Percentiles rank a stretch among this genome's conserved stretches.
Conservation (phyloP, 2,797 vertebrate genomes). For the Sebastolobus altivelis region DNA sequence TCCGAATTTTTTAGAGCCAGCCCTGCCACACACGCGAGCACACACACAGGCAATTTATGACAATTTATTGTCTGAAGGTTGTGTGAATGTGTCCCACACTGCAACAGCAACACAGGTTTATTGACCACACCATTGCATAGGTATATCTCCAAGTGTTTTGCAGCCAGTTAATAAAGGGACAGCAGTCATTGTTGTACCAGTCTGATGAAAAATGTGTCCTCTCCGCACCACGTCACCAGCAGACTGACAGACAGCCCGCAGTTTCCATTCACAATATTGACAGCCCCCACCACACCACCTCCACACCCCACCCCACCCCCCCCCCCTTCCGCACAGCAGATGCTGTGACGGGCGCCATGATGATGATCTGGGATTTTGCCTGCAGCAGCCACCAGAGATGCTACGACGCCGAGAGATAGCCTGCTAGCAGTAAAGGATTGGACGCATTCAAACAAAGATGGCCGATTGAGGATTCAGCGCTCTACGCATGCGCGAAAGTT, state of each 20-base stretch:
- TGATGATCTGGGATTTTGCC: constrained; percentile 85
- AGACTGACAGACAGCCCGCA: constrained; percentile 70
- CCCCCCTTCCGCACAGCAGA: constrained; percentile 82
- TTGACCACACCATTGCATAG: not conserved
- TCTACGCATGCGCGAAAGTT: constrained; percentile 49
- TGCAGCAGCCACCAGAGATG: constrained; percentile 76
- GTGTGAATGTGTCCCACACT: not conserved
- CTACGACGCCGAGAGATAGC: constrained; percentile 11
- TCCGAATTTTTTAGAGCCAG: no score
- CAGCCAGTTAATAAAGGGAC: constrained; percentile 60
- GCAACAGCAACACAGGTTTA: not conserved
- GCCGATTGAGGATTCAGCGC: not conserved
- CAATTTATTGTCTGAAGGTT: not conserved
- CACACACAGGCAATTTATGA: not conserved
- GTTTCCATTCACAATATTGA: constrained; percentile 83
- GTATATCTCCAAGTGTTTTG: not conserved
- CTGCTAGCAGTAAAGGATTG: not conserved
- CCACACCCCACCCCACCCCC: not conserved
- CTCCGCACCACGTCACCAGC: constrained; percentile 51
- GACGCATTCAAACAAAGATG: constrained; percentile 55
- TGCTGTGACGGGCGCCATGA: constrained; percentile 86
- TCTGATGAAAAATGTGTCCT: constrained; percentile 30
- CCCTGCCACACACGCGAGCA: no score
- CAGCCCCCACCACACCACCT: constrained; percentile 63
- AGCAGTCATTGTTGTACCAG: constrained; percentile 34